A percentile compares a stretch with the other conserved stretches of the same genome.
These are phyloP conservation scores for Anguilla megastoma DNA, from an alignment of 2,797 vertebrate genomes.

Conservation along the genomic window DNA sequence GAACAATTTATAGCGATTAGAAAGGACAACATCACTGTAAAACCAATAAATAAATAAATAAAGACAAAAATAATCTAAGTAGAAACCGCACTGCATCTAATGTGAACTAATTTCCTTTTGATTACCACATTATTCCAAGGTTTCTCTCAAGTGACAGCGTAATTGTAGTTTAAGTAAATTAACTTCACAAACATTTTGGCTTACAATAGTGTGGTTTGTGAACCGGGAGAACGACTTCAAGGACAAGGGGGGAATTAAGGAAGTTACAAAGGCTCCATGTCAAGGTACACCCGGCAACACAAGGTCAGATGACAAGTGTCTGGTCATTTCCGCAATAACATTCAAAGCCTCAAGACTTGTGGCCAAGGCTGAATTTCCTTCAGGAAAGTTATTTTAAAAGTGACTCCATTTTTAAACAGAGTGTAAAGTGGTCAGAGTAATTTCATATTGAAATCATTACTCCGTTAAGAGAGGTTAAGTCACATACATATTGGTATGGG, in stretches of 20 bases:
- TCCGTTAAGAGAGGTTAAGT: background rate
- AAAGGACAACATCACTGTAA: constrained; percentile 14
- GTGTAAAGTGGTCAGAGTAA: background rate
- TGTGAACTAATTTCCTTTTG: constrained; percentile 69
- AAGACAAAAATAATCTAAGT: constrained; percentile 27
- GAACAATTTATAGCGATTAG: background rate
- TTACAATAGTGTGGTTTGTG: constrained; percentile 58
- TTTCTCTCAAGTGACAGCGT: constrained; percentile 69
- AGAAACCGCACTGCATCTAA: constrained; percentile 39
- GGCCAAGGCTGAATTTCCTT: background rate
- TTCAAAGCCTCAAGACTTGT: background rate
- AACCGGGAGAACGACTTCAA: constrained; percentile 30
- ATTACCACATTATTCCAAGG: constrained; percentile 71
- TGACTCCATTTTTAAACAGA: background rate
- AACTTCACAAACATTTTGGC: constrained; percentile 70
- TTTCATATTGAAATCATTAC: background rate
- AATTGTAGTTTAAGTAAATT: constrained; percentile 74
- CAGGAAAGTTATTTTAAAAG: background rate
- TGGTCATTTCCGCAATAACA: constrained; percentile 17
- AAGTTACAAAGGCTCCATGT: constrained; percentile 8
- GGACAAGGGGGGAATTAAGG: background rate
- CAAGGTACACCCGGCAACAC: background rate
- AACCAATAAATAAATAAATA: constrained; percentile 27
- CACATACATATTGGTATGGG: background rate
- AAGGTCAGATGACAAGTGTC: constrained; percentile 18